Evolutionary conservation across 1,140 invertebrate genomes (phyloP), one percentile per base, ranked within the genome.

Genomic region (Trinorchestia longiramus): DNA sequence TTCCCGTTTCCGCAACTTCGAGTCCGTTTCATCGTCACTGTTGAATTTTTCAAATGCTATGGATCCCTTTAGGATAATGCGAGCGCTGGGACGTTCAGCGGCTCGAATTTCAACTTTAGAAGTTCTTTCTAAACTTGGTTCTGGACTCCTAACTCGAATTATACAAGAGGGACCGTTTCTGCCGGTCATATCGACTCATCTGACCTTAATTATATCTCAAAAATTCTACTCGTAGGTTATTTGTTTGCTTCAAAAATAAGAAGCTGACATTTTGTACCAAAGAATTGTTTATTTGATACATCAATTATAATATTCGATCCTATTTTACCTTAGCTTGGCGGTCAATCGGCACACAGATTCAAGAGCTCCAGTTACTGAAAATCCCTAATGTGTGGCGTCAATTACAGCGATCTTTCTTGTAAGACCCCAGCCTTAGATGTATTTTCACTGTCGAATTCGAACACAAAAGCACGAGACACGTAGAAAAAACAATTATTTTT

Each of bases 71-170:
- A 94, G 44, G 19, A 94, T 94, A 15, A 94, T 94, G 40, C 92
- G 92, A 19, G 92, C 92, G 40, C 92, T 94, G 6, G 92, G 92
- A 45, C 92, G 92, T 4, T 94, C 92, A 19, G 44, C n/a, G 44
- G 43, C 40, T 40, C 43, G 41, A 17, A 91, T 41, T 6, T 41
- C 28, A 43, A 23, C 41, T 94, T 28, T 40, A 47, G 92, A 44
- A 42, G n/a, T 90, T 94, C 92, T 42, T 43, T 94, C 92, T 11
- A 44, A 43, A 43, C 92, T 94, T 42, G 43, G 11, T 47, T 94
- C 92, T n/a, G 92, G 92, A 94, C 92, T 94, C 44, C 92, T 94
- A 94, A 94, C 92, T 11, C 44, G 41, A 45, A 94, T 94, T 6
- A 94, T 94, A 45, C 92, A 94, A 23, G 92, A 94, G 40, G 92